Base-by-base conservation (phyloP, 2,888 invertebrate species). In the Plutella xylostella region DNA sequence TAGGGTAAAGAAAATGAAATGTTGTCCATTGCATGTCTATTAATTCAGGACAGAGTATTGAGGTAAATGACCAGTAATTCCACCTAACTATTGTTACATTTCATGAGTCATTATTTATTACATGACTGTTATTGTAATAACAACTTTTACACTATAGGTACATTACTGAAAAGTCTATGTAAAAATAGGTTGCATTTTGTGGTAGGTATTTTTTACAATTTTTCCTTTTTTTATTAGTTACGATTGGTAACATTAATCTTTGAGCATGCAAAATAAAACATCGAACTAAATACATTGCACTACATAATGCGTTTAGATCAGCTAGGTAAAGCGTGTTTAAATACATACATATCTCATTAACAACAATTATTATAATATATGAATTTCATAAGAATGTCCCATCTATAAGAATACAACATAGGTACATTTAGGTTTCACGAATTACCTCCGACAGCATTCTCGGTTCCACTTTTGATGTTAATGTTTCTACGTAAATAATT, bases 341-440 rank as follows among this genome's bases (percentile, higher is more conserved):
- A 39, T 39, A 39, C 39, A 39, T 11, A 37, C n/a, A 21, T 19
- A 15, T n/a, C 1, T 17, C 14, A 20, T 12, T 39, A 39, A 39
- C 39, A 39, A 39, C 39, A 39, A 39, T n/a, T n/a, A n/a, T n/a
- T 25, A 25, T 39, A 22, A 22, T 39, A 39, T 25, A 39, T 25
- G 22, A 25, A 39, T 39, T 39, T 39, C 39, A 39, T 39, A 39
- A 39, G 39, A 22, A 25, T 25, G 4, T 39, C 22, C 21, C 22
- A 25, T 39, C 25, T 21, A n/a, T 19, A n/a, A n/a, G n/a, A n/a
- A n/a, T 18, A 35, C 12, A 37, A 37, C n/a, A 7, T 12, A 12
- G 17, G 4, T 12, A 35, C 6, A 17, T 18, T 11, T 19, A 35
- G n/a, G 12, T 7, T 35, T 35, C 35, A 17, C 33, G 17, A 7